Evolutionary conservation across 2,797 vertebrate species (phyloP).

Genomic region (Myotis findleyi): DNA sequence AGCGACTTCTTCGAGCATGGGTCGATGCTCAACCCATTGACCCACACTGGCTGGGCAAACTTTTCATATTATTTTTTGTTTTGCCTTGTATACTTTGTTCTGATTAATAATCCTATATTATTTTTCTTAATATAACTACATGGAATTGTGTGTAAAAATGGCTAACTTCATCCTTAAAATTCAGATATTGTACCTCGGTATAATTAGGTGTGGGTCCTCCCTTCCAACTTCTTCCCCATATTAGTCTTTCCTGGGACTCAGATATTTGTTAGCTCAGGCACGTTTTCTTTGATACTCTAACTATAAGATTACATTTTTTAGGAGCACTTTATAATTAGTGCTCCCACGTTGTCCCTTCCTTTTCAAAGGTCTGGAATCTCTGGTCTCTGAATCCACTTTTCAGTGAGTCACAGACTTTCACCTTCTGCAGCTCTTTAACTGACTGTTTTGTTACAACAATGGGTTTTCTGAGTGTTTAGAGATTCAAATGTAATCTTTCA

Average conservation of each 20-base stretch:
- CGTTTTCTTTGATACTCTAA: constrained; percentile 16
- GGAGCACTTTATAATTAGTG: background rate
- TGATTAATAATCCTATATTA: background rate
- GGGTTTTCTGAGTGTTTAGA: background rate
- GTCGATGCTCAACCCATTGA: too few relatives aligned
- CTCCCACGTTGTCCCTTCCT: background rate
- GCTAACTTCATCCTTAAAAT: constrained; percentile 27
- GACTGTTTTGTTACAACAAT: background rate
- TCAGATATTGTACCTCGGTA: background rate
- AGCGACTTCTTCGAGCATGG: too few relatives aligned
- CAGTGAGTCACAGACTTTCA: background rate
- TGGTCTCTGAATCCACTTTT: background rate
- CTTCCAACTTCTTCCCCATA: background rate
- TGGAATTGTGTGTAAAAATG: background rate
- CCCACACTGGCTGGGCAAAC: too few relatives aligned
- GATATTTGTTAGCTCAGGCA: background rate
- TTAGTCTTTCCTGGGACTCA: background rate
- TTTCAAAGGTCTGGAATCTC: background rate
- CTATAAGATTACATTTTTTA: background rate
- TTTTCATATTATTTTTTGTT: background rate
- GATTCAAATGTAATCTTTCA: background rate
- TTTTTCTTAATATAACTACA: background rate
- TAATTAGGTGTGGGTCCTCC: background rate
- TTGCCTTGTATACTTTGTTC: constrained; percentile 12
- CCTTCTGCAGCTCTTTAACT: background rate